Base-by-base conservation (phyloP, 2,888 invertebrate genomes). In the Cantharis flavilabris region DNA sequence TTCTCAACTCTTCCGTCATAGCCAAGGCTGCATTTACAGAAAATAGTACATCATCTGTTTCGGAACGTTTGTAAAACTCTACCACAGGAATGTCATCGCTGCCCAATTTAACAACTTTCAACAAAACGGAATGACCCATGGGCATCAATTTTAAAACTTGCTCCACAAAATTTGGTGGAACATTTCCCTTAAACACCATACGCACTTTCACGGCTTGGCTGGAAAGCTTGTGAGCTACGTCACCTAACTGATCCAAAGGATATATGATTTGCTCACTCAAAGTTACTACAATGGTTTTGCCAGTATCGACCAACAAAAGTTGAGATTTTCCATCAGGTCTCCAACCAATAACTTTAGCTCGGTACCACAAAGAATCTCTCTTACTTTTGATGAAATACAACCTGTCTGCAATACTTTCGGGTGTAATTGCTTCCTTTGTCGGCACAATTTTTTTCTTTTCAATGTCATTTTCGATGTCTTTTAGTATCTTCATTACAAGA, bases 11-110 rank as follows among this genome's bases (percentile, higher is more conserved):
- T 9, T 80, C 81, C 84, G 94, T 93, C 83, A 93, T 89, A 49
- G 90, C 88, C 69, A 95, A 90, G 13, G 93, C 91, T 83, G 92
- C 92, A 87, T 95, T 95, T 77, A 96, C 92, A 75, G 92, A 94
- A 83, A 91, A 92, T 78, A 94, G 89, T 33, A 91, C 90, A 83
- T 92, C 91, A 81, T 91, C 91, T 14, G 92, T 90, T 78, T 91
- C 91, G 72, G 92, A 89, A 83, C 94, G 90, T 83, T 93, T 93
- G 87, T 93, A 94, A 72, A 95, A 90, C 84, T 94, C 94, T 1
- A 94, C 93, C 76, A 90, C 84, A 7, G 91, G 90, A 10, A 87
- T 81, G 20, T 84, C 83, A 70, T 83, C 84, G 81, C 83, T 80
- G n/a, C 82, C 83, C n/a, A 82, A 80, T 33, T 80, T 81, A 0